Evolutionary conservation across 2,113 vertebrate species (phyloP).

Genomic region (Aldabrachelys gigantea): DNA sequence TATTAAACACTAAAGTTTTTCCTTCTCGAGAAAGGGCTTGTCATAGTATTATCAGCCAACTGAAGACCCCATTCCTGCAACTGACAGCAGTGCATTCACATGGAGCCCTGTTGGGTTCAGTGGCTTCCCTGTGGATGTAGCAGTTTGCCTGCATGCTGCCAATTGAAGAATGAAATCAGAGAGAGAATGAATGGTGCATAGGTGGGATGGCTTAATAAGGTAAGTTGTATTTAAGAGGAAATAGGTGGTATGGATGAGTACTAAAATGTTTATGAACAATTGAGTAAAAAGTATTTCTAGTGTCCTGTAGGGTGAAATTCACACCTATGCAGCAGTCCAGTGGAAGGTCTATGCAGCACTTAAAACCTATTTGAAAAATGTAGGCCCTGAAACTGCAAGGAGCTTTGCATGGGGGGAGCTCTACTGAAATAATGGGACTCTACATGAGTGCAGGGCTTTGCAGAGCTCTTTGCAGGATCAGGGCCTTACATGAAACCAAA

Average conservation of each 20-base stretch:
- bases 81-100: background rate
- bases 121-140: background rate
- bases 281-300: background rate
- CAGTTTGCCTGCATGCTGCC: conserved; percentile 3
- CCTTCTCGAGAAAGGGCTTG: background rate
- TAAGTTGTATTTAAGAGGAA: background rate
- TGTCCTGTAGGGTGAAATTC: background rate
- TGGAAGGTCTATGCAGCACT: background rate
- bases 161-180: background rate
- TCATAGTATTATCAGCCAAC: background rate
- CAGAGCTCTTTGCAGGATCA: background rate
- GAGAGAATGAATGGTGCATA: background rate
- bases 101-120: background rate
- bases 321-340: background rate
- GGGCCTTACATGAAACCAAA: background rate
- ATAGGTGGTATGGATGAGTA: background rate
- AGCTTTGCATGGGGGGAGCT: background rate
- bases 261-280: background rate
- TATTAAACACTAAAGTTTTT: background rate
- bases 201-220: background rate
- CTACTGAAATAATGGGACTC: background rate
- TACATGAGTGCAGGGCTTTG: background rate
- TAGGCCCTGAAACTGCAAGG: background rate
- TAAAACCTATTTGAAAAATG: background rate
- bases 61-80: background rate